phyloP scores from a whole-genome alignment of 2,113 vertebrate species.

The Peromyscus californicus region DNA sequence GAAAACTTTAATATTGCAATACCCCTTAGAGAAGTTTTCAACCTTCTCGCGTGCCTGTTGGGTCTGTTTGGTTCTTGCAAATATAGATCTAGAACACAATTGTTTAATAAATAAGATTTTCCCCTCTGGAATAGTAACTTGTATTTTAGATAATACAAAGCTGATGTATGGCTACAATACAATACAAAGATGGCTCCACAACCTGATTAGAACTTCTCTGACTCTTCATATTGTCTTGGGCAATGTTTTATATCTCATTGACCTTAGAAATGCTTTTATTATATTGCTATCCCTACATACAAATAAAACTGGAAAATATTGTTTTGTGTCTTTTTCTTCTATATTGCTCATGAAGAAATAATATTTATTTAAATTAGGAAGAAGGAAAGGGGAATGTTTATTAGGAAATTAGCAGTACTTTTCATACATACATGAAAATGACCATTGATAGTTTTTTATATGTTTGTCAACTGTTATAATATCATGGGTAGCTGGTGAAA shows the following conservation, averaged over 20 bases:
- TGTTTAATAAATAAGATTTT: background rate
- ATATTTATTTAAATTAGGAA: background rate
- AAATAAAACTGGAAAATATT: background rate
- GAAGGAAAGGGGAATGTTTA: background rate
- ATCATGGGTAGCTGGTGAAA: background rate
- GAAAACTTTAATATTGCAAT: background rate
- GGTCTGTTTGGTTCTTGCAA: background rate
- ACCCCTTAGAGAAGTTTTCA: background rate
- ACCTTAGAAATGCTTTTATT: background rate
- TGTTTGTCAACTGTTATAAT: background rate
- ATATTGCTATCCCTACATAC: background rate
- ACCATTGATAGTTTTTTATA: background rate
- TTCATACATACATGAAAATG: background rate
- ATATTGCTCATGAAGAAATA: background rate
- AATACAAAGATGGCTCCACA: background rate
- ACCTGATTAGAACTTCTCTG: background rate
- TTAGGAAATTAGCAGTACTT: background rate
- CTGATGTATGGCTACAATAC: too few species aligned
- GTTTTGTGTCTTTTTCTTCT: background rate
- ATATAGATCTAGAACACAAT: background rate
- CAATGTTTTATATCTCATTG: background rate
- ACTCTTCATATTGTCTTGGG: background rate
- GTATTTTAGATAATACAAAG: background rate
- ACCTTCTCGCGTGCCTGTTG: background rate
- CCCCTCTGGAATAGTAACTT: background rate